Conservation (phyloP, 2,113 vertebrate species). For the Mohoua ochrocephala region DNA sequence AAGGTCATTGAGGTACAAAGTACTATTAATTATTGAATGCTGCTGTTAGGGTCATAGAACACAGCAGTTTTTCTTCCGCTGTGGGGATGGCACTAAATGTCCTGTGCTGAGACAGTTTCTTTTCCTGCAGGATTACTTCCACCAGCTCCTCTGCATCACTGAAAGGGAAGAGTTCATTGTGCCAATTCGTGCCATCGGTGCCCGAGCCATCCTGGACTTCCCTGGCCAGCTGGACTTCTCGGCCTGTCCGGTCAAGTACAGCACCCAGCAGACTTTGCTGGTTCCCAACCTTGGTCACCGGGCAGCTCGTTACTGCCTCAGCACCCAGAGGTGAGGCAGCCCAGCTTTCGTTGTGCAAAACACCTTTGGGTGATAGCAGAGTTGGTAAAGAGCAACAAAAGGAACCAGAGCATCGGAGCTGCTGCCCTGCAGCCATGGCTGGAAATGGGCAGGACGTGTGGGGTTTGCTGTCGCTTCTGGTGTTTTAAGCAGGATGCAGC, state of each 20-base stretch:
- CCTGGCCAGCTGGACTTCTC: conserved; percentile 78
- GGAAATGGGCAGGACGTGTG: fast-evolving
- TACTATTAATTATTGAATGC: not conserved
- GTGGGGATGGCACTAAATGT: not conserved
- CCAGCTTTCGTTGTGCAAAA: not conserved
- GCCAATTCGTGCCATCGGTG: conserved; percentile 76
- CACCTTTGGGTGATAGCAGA: not conserved
- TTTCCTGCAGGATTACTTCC: conserved; percentile 80
- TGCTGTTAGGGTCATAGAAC: not conserved
- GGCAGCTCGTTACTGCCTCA: conserved; percentile 74
- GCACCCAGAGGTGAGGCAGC: conserved; percentile 70
- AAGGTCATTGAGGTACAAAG: not conserved
- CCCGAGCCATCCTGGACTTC: conserved; percentile 81
- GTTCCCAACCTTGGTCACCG: conserved; percentile 78
- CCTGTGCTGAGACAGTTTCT: not conserved
- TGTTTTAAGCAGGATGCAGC: not conserved
- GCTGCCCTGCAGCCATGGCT: not conserved
- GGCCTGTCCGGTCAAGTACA: conserved; percentile 75
- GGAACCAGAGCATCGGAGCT: not conserved
- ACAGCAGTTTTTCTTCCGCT: not conserved
- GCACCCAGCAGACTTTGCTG: conserved; percentile 76
- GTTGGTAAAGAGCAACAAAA: not conserved
- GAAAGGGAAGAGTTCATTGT: conserved; percentile 83
- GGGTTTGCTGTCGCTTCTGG: not conserved
- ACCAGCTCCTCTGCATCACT: conserved; percentile 78